Evolutionary conservation across 2,888 invertebrate species (phyloP).

Genomic region (Dolomedes plantarius): DNA sequence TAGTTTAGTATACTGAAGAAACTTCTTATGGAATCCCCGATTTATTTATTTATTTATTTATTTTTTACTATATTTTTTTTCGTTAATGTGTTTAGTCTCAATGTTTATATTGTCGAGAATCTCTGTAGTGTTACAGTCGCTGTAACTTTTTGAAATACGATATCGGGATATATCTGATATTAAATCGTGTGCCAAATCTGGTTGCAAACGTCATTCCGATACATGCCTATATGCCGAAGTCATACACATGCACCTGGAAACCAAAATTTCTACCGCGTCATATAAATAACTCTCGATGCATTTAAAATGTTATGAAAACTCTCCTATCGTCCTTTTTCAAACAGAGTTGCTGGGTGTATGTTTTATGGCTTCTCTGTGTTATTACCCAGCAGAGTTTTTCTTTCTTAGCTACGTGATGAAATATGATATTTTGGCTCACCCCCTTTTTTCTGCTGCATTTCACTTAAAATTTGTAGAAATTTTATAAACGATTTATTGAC

Average conservation of each 20-base stretch:
- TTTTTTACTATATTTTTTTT: no score
- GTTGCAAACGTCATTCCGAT: not conserved
- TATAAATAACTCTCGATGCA: not conserved
- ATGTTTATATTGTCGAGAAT: no score
- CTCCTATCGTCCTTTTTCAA: not conserved
- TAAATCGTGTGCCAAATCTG: conserved; percentile 14
- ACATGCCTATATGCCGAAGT: not conserved
- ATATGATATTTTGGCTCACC: no score
- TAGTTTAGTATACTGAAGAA: no score
- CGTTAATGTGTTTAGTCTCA: no score
- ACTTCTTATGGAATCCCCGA: no score
- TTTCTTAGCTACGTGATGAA: not conserved
- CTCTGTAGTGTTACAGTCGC: no score
- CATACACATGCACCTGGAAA: not conserved
- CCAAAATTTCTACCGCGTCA: not conserved
- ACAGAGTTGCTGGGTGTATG: not conserved
- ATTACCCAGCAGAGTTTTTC: not conserved
- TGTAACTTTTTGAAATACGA: not conserved
- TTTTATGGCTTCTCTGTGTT: not conserved
- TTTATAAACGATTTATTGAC: no score
- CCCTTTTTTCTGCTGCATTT: no score
- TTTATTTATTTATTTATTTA: no score
- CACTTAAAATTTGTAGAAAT: no score
- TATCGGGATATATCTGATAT: not conserved
- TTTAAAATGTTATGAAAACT: not conserved